A percentile compares a stretch with the other conserved stretches of the same genome.
phyloP scores from a whole-genome alignment of 2,888 invertebrate genomes.

The Nemapogon koenigi region DNA sequence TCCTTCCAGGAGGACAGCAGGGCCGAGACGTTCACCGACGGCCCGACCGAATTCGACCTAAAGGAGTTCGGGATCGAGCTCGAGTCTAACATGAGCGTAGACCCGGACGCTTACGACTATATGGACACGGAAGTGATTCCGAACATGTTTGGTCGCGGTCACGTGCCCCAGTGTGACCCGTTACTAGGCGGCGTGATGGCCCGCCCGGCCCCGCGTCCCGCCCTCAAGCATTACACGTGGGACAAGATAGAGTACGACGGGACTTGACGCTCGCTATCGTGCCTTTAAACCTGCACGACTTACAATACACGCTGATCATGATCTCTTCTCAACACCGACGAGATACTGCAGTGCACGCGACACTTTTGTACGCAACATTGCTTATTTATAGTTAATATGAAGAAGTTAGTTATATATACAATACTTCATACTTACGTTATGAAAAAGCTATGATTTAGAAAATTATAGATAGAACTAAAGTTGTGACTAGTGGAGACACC shows the following conservation, averaged over 20 bases:
- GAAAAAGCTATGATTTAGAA: too few relatives aligned
- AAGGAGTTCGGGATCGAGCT: conserved; percentile 71
- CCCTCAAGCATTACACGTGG: conserved; percentile 73
- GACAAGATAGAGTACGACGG: conserved; percentile 79
- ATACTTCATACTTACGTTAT: too few relatives aligned
- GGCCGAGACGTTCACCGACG: conserved; percentile 31
- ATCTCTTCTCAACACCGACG: conserved; percentile 26
- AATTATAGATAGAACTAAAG: too few relatives aligned
- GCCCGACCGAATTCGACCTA: conserved; percentile 55
- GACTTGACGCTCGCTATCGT: conserved; percentile 40
- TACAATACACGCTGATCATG: conserved; percentile 17
- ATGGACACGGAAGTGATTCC: conserved; percentile 52
- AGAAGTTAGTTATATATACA: too few relatives aligned
- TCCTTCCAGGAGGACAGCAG: conserved; percentile 48
- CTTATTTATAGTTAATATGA: too few relatives aligned
- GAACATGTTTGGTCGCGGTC: conserved; percentile 52
- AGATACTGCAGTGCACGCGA: too few relatives aligned
- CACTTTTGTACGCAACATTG: too few relatives aligned
- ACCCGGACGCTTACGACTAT: conserved; percentile 58
- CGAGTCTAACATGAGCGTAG: conserved; percentile 61
- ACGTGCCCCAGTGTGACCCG: conserved; percentile 71
- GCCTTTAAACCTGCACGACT: background rate
- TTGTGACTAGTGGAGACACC: too few relatives aligned
- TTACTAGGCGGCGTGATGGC: conserved; percentile 72
- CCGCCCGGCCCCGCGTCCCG: conserved; percentile 67